A percentile compares a stretch with the other conserved stretches of the same genome.
These are phyloP conservation scores for Herminia tarsipennalis DNA, from an alignment of 2,888 invertebrate species.

Conservation along the genomic window DNA sequence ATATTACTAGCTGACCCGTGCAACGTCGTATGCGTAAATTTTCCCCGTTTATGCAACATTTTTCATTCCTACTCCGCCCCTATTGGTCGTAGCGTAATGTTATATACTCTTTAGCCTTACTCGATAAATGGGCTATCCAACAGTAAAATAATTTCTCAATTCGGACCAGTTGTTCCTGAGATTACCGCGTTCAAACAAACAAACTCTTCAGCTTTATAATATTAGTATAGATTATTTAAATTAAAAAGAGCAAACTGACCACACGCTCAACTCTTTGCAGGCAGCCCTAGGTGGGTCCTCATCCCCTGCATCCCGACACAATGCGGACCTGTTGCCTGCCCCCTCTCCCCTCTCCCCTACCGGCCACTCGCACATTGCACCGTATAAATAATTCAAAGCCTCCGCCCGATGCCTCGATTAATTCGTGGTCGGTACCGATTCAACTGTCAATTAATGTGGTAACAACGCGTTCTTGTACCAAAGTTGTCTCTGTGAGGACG, in stretches of 20 bases:
- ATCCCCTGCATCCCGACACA: constrained; percentile 78
- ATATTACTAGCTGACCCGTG: too few species aligned
- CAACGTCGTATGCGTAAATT: too few species aligned
- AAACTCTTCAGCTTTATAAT: too few species aligned
- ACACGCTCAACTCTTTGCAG: constrained; percentile 24
- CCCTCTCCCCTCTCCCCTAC: constrained; percentile 35
- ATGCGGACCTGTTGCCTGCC: constrained; percentile 76
- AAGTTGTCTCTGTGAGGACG: constrained; percentile 14
- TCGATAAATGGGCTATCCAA: too few species aligned
- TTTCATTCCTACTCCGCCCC: too few species aligned
- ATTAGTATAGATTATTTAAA: too few species aligned
- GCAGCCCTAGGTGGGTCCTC: constrained; percentile 60
- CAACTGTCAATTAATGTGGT: constrained; percentile 80
- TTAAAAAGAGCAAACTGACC: constrained; percentile 8
- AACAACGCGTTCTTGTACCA: constrained; percentile 43
- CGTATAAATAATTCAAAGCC: constrained; percentile 81
- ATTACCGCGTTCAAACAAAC: background rate
- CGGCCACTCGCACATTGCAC: constrained; percentile 60
- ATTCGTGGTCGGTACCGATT: constrained; percentile 79
- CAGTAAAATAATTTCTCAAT: too few species aligned
- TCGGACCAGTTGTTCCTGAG: background rate
- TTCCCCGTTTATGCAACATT: too few species aligned
- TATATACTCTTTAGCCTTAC: too few species aligned
- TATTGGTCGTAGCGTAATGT: too few species aligned
- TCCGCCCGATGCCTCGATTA: constrained; percentile 61